These are phyloP conservation scores for Halocynthia aurantium DNA, from an alignment of 23 tunicate species.

Conservation along the genomic window DNA sequence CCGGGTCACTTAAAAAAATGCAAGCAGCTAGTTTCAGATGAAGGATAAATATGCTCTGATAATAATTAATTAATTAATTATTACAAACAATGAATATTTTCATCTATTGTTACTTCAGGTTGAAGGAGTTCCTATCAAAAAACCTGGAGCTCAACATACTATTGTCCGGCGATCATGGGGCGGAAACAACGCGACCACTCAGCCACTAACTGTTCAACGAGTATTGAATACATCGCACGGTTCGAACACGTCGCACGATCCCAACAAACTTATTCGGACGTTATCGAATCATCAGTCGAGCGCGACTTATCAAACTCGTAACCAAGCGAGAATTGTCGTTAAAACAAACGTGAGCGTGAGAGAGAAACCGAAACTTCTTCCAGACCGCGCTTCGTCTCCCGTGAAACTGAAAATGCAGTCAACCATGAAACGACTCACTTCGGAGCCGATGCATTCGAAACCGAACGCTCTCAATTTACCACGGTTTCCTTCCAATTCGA, in stretches of 20 bases:
- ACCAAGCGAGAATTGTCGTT: neutral
- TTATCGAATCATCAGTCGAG: neutral
- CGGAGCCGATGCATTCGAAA: constrained; percentile 51
- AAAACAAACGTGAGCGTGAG: neutral
- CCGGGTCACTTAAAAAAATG: no score
- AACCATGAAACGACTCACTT: constrained; percentile 57
- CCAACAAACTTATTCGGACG: constrained; percentile 8
- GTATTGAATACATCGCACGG: neutral
- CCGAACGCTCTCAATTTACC: constrained; percentile 78
- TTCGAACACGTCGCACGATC: neutral
- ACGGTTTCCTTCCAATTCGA: constrained; percentile 35
- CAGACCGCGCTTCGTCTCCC: constrained; percentile 49
- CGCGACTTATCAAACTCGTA: neutral
- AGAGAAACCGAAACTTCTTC: neutral
- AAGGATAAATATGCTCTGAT: no score
- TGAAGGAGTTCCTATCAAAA: constrained; percentile 38
- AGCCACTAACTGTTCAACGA: constrained; percentile 20
- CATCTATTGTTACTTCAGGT: constrained; percentile 18
- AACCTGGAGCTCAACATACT: constrained; percentile 19
- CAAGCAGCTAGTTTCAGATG: no score
- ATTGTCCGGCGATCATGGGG: constrained; percentile 36
- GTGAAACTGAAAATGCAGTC: constrained; percentile 75
- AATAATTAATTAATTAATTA: no score
- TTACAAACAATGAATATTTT: no score
- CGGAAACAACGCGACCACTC: constrained; percentile 21